Conservation (phyloP, 2,888 invertebrate genomes). For the Leptinotarsa rubiginosa region DNA sequence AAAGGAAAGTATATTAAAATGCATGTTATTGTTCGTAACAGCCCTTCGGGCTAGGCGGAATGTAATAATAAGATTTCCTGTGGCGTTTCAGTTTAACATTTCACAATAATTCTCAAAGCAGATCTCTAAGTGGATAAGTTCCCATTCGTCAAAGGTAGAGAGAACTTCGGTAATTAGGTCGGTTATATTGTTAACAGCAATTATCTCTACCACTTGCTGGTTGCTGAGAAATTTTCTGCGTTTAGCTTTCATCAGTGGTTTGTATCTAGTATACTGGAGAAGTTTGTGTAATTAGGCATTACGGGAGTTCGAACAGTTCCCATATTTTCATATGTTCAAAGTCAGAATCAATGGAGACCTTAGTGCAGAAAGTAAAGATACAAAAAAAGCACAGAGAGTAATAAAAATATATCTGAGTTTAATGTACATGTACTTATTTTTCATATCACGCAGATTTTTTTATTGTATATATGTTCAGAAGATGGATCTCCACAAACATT, state of each 20-base stretch:
- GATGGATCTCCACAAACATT: no score
- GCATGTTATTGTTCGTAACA: constrained; percentile 29
- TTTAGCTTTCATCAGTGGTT: background rate
- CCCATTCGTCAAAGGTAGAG: constrained; percentile 35
- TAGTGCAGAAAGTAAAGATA: no score
- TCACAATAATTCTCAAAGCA: constrained; percentile 28
- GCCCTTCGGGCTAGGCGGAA: constrained; percentile 26
- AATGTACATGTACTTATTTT: no score
- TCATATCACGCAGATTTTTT: no score
- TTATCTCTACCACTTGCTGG: constrained; percentile 38
- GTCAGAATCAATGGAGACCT: no score
- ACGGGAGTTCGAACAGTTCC: no score
- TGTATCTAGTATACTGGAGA: background rate
- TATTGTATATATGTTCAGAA: no score
- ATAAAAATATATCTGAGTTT: no score
- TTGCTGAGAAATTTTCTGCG: constrained; percentile 15
- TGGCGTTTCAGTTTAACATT: constrained; percentile 32
- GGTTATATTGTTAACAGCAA: constrained; percentile 29
- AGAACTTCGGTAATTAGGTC: constrained; percentile 37
- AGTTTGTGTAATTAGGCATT: no score
- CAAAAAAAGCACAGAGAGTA: no score
- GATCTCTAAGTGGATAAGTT: constrained; percentile 42
- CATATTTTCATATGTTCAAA: no score
- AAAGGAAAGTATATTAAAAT: constrained; percentile 32
- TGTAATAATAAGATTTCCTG: constrained; percentile 41